Evolutionary conservation across 2,888 invertebrate genomes (phyloP).

Genomic region (Zelleria hepariella): DNA sequence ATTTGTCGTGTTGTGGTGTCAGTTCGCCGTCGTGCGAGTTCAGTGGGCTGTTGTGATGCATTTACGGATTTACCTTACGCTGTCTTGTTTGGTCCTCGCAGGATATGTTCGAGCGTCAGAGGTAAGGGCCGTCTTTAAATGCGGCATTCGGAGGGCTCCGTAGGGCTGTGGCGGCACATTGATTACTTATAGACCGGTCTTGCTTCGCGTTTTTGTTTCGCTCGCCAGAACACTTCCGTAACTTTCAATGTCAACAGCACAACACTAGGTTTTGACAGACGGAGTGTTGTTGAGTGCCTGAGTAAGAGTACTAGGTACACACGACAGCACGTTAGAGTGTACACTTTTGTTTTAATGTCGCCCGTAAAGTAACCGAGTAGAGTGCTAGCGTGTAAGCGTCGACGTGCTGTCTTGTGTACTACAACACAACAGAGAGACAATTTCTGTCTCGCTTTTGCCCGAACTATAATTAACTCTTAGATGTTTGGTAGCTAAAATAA

Average conservation of each 20-base stretch:
- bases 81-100: slow-evolving; percentile 80
- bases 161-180: slow-evolving; percentile 25
- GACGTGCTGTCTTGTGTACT: neutral
- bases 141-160: slow-evolving; percentile 61
- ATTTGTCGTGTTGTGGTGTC: slow-evolving; percentile 51
- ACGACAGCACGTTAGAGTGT: too few relatives aligned
- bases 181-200: slow-evolving; percentile 20
- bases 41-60: slow-evolving; percentile 76
- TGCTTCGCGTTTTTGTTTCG: slow-evolving; percentile 1
- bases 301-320: too few relatives aligned
- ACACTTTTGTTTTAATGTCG: too few relatives aligned
- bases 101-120: slow-evolving; percentile 82
- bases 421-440: too few relatives aligned
- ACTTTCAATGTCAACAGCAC: slow-evolving; percentile 67
- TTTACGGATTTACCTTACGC: slow-evolving; percentile 82
- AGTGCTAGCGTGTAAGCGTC: neutral
- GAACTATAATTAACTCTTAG: too few relatives aligned
- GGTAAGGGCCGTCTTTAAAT: slow-evolving; percentile 75
- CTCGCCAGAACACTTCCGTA: slow-evolving; percentile 43
- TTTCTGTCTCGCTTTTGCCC: too few relatives aligned
- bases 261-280: slow-evolving; percentile 32
- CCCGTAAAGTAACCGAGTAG: too few relatives aligned
- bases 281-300: too few relatives aligned
- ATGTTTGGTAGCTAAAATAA: too few relatives aligned
- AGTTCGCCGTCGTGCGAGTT: slow-evolving; percentile 47